Evolutionary conservation across 2,113 vertebrate species (phyloP).

Genomic region (Gadus chalcogrammus): DNA sequence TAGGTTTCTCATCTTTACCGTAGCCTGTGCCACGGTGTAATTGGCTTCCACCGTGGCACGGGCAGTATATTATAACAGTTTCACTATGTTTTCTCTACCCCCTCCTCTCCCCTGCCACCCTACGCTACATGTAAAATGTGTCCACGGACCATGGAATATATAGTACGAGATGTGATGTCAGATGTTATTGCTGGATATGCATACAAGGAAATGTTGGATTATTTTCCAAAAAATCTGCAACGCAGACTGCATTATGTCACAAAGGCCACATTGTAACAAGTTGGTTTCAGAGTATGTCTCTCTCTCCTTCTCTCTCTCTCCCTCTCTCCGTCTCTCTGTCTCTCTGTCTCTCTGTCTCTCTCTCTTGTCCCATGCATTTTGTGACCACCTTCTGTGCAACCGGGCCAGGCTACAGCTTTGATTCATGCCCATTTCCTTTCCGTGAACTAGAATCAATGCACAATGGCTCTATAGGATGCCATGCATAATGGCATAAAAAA

Average conservation of each 20-base stretch:
- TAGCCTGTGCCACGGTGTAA: constrained; percentile 57
- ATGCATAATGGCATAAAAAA: constrained; percentile 43
- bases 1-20: constrained; percentile 56
- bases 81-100: constrained; percentile 70
- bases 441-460: constrained; percentile 58
- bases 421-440: constrained; percentile 55
- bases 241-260: constrained; percentile 72
- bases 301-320: constrained; percentile 16
- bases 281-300: constrained; percentile 55
- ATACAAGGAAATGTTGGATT: constrained; percentile 70
- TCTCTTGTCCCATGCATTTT: constrained; percentile 48
- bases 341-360: constrained; percentile 5
- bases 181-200: constrained; percentile 78
- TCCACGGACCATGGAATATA: constrained; percentile 66
- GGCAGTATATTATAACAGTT: constrained; percentile 70
- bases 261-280: constrained; percentile 73
- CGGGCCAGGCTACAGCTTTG: constrained; percentile 50
- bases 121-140: constrained; percentile 59
- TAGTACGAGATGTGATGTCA: constrained; percentile 72
- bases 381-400: constrained; percentile 53
- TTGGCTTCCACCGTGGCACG: constrained; percentile 62
- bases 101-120: constrained; percentile 32
- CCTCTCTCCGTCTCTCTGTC: neutral
- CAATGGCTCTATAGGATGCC: constrained; percentile 48
- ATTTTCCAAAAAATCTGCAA: constrained; percentile 72